Evolutionary conservation across 64 coral and sea anemone species (phyloP).

Genomic region (Stylophora pistillata): DNA sequence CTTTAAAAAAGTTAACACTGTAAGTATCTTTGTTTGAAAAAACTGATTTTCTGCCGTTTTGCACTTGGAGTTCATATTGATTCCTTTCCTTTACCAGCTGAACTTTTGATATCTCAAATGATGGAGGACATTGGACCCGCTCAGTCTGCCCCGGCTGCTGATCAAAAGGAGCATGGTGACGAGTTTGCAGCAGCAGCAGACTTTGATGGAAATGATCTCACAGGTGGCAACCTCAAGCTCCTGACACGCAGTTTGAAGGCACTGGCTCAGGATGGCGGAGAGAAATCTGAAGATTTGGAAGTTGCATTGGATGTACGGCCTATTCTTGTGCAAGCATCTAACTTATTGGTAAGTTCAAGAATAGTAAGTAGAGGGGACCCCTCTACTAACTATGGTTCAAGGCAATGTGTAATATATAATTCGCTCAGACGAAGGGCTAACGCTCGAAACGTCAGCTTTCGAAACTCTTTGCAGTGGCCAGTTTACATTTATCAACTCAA

Average conservation of each 20-base stretch:
- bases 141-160: slow-evolving; percentile 64
- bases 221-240: slow-evolving; percentile 83
- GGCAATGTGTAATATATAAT: no score
- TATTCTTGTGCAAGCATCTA: slow-evolving; percentile 70
- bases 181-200: slow-evolving; percentile 63
- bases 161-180: slow-evolving; percentile 36
- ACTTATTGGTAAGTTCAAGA: slow-evolving; percentile 58
- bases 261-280: slow-evolving; percentile 46
- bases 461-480: no score
- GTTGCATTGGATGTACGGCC: slow-evolving; percentile 86
- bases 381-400: no score
- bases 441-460: no score
- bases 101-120: slow-evolving; percentile 38
- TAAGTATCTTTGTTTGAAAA: background rate
- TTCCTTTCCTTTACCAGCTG: slow-evolving; percentile 40
- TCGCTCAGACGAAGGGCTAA: no score
- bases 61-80: background rate
- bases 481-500: no score
- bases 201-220: slow-evolving; percentile 79
- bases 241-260: slow-evolving; percentile 67
- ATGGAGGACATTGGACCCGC: slow-evolving; percentile 69
- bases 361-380: no score
- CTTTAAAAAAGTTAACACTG: background rate
- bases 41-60: no score
- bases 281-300: slow-evolving; percentile 60